phyloP scores from a whole-genome alignment of 2,888 invertebrate species.

The Parnassius apollo region DNA sequence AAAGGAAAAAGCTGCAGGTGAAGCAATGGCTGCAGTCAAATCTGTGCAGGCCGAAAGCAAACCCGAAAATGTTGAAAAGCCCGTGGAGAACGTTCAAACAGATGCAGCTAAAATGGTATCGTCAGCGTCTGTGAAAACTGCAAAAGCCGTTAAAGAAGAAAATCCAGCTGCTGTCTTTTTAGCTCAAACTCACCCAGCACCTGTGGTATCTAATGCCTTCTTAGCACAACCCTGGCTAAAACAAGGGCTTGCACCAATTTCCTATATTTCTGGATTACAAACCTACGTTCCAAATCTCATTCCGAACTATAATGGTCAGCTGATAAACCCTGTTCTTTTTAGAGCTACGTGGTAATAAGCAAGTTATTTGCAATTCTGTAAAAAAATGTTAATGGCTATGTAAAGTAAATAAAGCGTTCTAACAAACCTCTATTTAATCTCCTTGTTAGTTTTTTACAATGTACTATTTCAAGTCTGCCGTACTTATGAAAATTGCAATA shows the following conservation, averaged over 20 bases:
- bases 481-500: too few relatives aligned
- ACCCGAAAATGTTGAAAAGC: constrained; percentile 30
- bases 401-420: constrained; percentile 13
- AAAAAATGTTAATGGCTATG: not conserved
- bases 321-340: constrained; percentile 6
- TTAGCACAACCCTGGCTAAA: constrained; percentile 21
- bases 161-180: constrained; percentile 4
- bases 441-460: not conserved
- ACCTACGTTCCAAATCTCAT: constrained; percentile 9
- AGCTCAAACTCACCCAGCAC: constrained; percentile 13
- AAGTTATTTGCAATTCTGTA: constrained; percentile 8
- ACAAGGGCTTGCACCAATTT: constrained; percentile 15
- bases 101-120: constrained; percentile 33
- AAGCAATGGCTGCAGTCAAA: constrained; percentile 37
- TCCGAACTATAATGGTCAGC: constrained; percentile 9
- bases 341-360: constrained; percentile 17
- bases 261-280: constrained; percentile 18
- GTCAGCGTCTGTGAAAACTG: constrained; percentile 3
- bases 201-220: constrained; percentile 5
- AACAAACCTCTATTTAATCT: constrained; percentile 12
- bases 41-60: constrained; percentile 30
- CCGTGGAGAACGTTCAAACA: constrained; percentile 32
- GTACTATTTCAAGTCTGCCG: too few relatives aligned
- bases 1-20: constrained; percentile 36
- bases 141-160: constrained; percentile 10